Base-by-base conservation (phyloP, 2,797 vertebrate species). In the Sebastiscus albofasciatus region DNA sequence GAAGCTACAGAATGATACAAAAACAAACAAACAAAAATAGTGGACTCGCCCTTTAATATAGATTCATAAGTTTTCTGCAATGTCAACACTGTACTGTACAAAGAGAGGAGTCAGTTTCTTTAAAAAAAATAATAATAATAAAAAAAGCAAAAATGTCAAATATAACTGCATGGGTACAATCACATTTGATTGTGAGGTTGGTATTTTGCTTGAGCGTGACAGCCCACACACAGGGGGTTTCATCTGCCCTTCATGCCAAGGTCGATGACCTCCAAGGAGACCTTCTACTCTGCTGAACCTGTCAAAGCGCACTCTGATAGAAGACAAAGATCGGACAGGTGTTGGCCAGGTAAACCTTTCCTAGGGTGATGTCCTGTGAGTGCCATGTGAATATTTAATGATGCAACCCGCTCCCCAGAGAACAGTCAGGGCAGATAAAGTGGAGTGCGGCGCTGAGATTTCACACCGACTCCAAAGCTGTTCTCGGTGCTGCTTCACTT, bases 351-450 rank as follows among this genome's bases (percentile, higher is more conserved):
- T 89, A 85, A 87, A 86, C 80, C 72, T 90, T 73, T 87, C 85
- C 65, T 69, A 75, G 77, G 84, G 67, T 85, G 87, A 88, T 68
- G 82, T 81, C 82, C 68, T 76, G 70, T 72, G 88, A 87, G 91
- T 88, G 83, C 87, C 79, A 24, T 34, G 77, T 92, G 79, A 92
- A 94, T 92, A 89, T 93, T 93, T 91, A 81, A 94, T 88, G 85
- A 72, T 2, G 39, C 16, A 49, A 18, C 11, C 26, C 26, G 14
- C 22, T 65, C 90, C 79, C 73, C 4, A 6, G 87, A 83, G 89
- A 82, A 77, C 80, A 59, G 75, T 79, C 85, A 58, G 71, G 79
- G 67, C 75, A 71, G 87, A 85, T 89, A 88, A 90, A 91, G 86
- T 85, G 79, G 36, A 82, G 74, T 67, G 85, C 4, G 68, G 52